Conservation (phyloP, 30 jellyfish, hydroid and myxozoan species). For the Turritopsis dohrnii region DNA sequence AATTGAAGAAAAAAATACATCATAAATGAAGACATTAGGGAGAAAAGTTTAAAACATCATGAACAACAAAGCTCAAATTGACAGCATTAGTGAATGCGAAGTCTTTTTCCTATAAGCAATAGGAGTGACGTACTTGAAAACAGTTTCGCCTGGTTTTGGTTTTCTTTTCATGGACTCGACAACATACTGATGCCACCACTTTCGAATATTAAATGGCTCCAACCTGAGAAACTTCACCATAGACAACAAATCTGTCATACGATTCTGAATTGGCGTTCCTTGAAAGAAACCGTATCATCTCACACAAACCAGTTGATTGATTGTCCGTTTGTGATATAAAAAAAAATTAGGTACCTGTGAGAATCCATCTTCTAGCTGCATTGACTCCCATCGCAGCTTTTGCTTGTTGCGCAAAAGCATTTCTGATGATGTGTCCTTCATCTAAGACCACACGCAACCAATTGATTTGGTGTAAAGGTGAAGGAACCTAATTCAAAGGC, state of each 20-base stretch:
- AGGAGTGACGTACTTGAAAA: constrained; percentile 36
- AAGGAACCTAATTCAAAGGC: constrained; percentile 29
- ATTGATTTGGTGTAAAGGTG: constrained; percentile 52
- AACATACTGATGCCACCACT: constrained; percentile 51
- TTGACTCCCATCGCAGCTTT: constrained; percentile 38
- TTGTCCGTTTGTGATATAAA: no score
- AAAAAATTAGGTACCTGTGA: constrained; percentile 39
- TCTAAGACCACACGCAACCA: constrained; percentile 63
- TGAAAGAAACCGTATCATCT: no score
- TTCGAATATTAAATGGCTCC: constrained; percentile 48
- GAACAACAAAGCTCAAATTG: no score
- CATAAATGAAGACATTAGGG: background rate
- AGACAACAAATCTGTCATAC: constrained; percentile 72
- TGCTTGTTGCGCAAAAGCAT: constrained; percentile 54
- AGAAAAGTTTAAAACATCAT: no score
- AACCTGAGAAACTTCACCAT: constrained; percentile 51
- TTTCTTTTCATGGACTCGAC: constrained; percentile 49
- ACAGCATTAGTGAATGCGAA: background rate
- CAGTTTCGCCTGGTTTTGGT: constrained; percentile 13
- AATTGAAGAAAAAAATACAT: background rate
- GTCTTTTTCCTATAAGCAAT: background rate
- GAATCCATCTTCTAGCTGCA: constrained; percentile 56
- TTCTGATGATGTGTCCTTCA: constrained; percentile 67
- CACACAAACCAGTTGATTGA: no score
- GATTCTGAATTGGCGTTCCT: constrained; percentile 77